Base-by-base conservation (phyloP, 1,140 invertebrate species). In the Diorhabda elongata region DNA sequence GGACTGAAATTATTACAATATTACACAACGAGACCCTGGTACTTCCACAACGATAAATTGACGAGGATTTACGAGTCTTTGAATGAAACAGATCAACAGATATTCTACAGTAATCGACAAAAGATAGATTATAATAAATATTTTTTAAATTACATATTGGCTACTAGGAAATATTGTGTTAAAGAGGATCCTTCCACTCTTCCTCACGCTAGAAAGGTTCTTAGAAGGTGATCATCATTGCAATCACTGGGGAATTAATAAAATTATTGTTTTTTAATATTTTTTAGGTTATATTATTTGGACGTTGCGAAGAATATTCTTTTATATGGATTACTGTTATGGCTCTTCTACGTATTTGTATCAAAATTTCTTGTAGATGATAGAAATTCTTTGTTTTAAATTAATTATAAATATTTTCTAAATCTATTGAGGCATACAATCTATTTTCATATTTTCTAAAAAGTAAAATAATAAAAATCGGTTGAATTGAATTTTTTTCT, bases 1-100 rank as follows among this genome's bases (percentile, higher is more conserved):
- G 90, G 90, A 0, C 71, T 91, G 0, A 82, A 86, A 67, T 82
- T 91, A 1, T 79, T 97, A 0, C 89, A 94, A 74, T 96, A 93
- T 80, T 97, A 96, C 78, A 96, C 93, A 4, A 92, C 88, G 2
- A 89, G 91, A 76, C 84, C 91, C 74, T 97, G 94, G 94, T 83
- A 85, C 58, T 97, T 96, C 79, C 82, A 80, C 58, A 93, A 92
- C 70, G 88, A 92, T 3, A 89, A 89, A 64, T 85, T 93, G 69
- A 81, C 82, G 70, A 77, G 88, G 71, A 76, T 97, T 9, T 82
- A 85, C 56, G 73, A 84, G 2, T 81, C 80, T 45, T 75, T 97
- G 70, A 82, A 87, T 78, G 76, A 83, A 60, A 79, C 82, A 11
- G 90, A 91, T 75, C 81, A 83, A 70, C 80, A 86, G 44, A 77